phyloP scores from a whole-genome alignment of 2,888 invertebrate species.

The Lepidocyrtoides sp. region DNA sequence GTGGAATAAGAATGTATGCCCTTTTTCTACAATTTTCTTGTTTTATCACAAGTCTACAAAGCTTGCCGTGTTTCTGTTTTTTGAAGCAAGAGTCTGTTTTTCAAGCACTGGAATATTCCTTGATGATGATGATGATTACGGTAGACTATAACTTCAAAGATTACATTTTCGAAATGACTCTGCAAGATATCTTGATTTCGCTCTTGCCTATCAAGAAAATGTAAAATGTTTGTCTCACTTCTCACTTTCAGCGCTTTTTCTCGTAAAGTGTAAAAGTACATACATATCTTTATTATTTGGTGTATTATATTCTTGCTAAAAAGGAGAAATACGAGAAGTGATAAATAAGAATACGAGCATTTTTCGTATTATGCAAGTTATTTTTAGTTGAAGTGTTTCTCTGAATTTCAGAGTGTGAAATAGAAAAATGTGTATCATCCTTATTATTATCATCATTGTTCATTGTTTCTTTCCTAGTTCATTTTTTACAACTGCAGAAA shows the following conservation, averaged over 20 bases:
- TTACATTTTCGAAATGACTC: conserved; percentile 70
- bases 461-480: conserved; percentile 39
- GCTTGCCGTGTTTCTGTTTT: no score
- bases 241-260: no score
- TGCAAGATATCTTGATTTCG: conserved; percentile 52
- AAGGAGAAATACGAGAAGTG: conserved; percentile 25
- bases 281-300: no score
- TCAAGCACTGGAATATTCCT: conserved; percentile 57
- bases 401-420: conserved; percentile 19
- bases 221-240: background rate
- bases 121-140: background rate
- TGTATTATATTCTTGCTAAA: no score
- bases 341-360: conserved; percentile 12
- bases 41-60: background rate
- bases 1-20: background rate
- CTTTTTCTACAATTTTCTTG: background rate
- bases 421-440: conserved; percentile 21
- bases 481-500: conserved; percentile 17
- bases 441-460: conserved; percentile 15
- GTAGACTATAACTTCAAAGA: conserved; percentile 64
- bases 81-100: background rate
- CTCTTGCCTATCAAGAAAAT: conserved; percentile 38
- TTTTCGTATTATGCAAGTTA: conserved; percentile 8
- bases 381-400: background rate
- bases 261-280: no score